These are phyloP conservation scores for Eledone cirrhosa DNA, from an alignment of 2,888 invertebrate species.

Conservation along the genomic window DNA sequence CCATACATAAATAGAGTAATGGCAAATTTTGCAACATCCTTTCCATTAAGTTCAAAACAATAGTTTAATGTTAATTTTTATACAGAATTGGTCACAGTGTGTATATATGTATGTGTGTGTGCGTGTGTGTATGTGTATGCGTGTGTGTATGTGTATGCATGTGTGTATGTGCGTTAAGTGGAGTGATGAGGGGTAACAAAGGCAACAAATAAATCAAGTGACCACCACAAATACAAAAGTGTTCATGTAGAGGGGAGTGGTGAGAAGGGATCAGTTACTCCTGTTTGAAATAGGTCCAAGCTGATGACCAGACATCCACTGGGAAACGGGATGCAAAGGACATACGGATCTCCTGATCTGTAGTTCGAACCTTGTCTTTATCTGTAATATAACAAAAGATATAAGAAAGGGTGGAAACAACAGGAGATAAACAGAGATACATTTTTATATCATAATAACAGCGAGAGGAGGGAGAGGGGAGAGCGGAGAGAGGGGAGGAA, in stretches of 20 bases:
- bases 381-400: background rate
- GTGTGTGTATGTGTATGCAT: background rate
- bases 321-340: slow-evolving; percentile 53
- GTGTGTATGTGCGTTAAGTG: too few species aligned
- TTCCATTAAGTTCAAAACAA: too few species aligned
- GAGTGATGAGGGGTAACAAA: too few species aligned
- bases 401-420: background rate
- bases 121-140: background rate
- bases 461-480: background rate
- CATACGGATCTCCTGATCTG: slow-evolving; percentile 48
- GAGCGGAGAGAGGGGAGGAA: background rate
- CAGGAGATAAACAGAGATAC: background rate
- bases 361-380: slow-evolving; percentile 40
- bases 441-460: background rate
- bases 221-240: background rate
- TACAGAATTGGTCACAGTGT: background rate
- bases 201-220: too few species aligned
- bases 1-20: too few species aligned
- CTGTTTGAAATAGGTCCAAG: slow-evolving; percentile 57
- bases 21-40: too few species aligned
- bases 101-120: background rate
- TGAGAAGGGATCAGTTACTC: slow-evolving; percentile 27
- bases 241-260: background rate
- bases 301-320: slow-evolving; percentile 53
- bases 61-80: too few species aligned